A percentile compares a stretch with the other conserved stretches of the same genome.
Conservation (phyloP, 1,140 invertebrate genomes). For the Temnothorax nylanderi region DNA sequence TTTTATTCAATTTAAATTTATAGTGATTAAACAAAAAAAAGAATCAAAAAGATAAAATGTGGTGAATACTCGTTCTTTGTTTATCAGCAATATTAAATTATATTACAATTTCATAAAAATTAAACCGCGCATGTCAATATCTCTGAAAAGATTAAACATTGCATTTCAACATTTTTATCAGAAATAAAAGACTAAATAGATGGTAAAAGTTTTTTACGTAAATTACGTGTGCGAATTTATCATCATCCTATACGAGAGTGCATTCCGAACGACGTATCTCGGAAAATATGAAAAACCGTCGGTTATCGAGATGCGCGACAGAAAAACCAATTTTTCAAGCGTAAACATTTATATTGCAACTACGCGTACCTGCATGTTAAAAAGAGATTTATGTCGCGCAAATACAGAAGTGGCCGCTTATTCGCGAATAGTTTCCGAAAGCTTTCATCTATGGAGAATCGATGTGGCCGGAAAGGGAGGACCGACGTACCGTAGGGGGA, state of each 20-base stretch:
- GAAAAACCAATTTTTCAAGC: not conserved
- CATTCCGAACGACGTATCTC: not conserved
- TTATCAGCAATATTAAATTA: not conserved
- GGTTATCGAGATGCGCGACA: not conserved
- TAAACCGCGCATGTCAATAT: not conserved
- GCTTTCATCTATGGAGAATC: conserved; percentile 59
- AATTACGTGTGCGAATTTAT: conserved; percentile 17
- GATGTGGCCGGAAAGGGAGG: conserved; percentile 58
- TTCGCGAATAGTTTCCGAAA: conserved; percentile 52
- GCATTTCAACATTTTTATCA: not conserved
- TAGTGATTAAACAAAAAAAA: not conserved
- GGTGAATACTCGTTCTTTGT: not conserved
- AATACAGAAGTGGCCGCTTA: conserved; percentile 1
- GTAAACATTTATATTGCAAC: conserved; percentile 17
- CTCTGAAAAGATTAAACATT: not conserved
- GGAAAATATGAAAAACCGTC: conserved; percentile 4
- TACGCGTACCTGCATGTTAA: not conserved
- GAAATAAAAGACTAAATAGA: not conserved
- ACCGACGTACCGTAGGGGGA: conserved; percentile 28
- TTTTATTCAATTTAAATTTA: not conserved
- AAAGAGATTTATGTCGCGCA: conserved; percentile 33
- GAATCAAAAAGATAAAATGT: not conserved
- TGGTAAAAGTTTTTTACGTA: conserved; percentile 7
- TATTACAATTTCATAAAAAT: conserved; percentile 7
- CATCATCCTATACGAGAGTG: not conserved